Conservation (phyloP, 2,797 vertebrate genomes). For the Thamnophis elegans region DNA sequence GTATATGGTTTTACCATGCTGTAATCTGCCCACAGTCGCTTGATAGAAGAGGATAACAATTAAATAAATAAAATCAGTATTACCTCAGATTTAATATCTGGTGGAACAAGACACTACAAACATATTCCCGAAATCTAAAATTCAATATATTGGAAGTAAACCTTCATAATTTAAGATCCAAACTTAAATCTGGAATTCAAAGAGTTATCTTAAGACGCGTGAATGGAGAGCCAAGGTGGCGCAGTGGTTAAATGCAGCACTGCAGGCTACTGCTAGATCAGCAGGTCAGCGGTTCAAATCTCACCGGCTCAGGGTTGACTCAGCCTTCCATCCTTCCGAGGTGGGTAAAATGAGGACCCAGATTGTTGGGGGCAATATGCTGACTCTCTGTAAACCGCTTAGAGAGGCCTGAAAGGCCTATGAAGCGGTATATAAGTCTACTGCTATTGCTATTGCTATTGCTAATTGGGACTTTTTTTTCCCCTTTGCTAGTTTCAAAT, state of each 20-base stretch:
- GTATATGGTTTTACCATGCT: not conserved
- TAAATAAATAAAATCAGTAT: not conserved
- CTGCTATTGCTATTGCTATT: too few species aligned
- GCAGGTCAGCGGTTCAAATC: too few species aligned
- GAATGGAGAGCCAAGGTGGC: too few species aligned
- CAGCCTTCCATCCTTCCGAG: too few species aligned
- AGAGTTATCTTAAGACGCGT: not conserved
- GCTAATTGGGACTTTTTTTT: not conserved
- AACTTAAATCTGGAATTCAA: not conserved
- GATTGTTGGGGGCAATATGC: too few species aligned
- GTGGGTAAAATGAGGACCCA: too few species aligned
- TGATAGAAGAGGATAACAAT: not conserved
- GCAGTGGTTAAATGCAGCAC: too few species aligned
- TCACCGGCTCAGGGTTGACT: too few species aligned
- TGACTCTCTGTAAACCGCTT: too few species aligned
- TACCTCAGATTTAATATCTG: not conserved
- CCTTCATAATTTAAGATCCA: not conserved
- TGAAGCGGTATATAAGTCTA: too few species aligned
- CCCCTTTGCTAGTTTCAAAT: not conserved
- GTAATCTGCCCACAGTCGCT: not conserved
- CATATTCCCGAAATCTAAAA: not conserved
- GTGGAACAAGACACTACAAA: not conserved
- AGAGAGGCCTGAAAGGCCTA: too few species aligned
- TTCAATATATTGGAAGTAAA: not conserved
- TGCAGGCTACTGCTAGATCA: too few species aligned